Conservation (phyloP, 2,797 vertebrate species). For the Pteropus rufus region DNA sequence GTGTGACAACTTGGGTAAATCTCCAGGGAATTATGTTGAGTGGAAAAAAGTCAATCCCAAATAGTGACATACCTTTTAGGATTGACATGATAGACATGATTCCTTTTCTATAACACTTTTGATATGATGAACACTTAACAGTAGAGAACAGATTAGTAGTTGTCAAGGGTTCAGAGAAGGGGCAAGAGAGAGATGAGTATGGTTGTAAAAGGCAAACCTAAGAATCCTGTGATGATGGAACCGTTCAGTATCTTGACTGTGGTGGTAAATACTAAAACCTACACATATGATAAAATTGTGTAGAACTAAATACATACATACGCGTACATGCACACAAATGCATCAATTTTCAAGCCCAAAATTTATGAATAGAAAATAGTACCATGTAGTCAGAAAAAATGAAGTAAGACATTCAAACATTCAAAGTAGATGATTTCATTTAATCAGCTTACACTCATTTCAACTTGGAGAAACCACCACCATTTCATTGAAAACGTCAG, state of each 20-base stretch:
- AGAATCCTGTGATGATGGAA: neutral
- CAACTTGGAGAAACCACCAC: rapidly evolving
- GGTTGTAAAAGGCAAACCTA: neutral
- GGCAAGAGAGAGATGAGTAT: neutral
- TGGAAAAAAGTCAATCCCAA: neutral
- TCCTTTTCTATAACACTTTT: neutral
- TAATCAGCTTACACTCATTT: neutral
- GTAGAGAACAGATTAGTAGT: neutral
- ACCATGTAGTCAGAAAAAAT: neutral
- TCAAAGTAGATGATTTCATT: slow-evolving; percentile 15
- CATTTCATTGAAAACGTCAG: neutral
- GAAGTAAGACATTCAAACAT: neutral
- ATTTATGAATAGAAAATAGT: neutral
- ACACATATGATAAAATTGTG: neutral
- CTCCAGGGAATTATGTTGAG: neutral
- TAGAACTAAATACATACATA: neutral
- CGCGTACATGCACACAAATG: neutral
- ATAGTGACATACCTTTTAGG: neutral
- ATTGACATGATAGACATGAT: neutral
- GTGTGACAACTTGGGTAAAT: neutral
- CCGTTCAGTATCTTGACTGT: neutral
- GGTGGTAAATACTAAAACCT: neutral
- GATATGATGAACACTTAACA: neutral
- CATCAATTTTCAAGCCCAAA: neutral
- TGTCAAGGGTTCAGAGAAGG: neutral